A percentile compares a stretch with the other conserved stretches of the same genome.
These are phyloP conservation scores for Sturnus vulgaris DNA, from an alignment of 2,113 vertebrate species.

Conservation along the genomic window DNA sequence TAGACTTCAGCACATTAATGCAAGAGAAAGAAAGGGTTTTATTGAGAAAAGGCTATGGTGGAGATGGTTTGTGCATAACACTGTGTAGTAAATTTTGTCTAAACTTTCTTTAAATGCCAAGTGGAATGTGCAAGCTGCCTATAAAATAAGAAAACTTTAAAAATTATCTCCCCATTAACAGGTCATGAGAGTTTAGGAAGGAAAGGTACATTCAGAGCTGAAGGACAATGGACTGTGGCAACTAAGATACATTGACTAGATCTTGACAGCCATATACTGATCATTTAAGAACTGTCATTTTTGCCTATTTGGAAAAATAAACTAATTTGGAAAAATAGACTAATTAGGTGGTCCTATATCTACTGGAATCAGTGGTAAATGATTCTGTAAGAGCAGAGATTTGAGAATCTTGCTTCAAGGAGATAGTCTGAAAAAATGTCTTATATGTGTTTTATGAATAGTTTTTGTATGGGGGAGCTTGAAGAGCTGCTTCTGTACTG, in stretches of 20 bases:
- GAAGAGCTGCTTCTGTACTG: neutral
- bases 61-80: rapidly evolving
- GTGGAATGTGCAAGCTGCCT: neutral
- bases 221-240: neutral
- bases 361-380: neutral
- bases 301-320: neutral
- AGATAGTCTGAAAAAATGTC: neutral
- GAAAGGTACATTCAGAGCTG: neutral
- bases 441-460: rapidly evolving
- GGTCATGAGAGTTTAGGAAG: neutral
- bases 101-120: neutral
- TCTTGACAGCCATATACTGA: neutral
- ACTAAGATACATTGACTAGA: neutral
- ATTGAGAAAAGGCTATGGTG: neutral
- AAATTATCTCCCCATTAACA: neutral
- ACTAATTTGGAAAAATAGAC: neutral
- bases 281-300: neutral
- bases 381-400: neutral
- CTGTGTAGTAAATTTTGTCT: neutral
- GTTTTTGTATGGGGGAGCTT: neutral
- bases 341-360: neutral
- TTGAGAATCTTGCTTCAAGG: neutral
- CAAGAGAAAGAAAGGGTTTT: neutral
- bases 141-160: neutral
- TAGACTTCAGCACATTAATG: neutral